A percentile compares a stretch with the other conserved stretches of the same genome.
Conservation (phyloP, 2,797 vertebrate genomes). For the Notolepis coatsorum region DNA sequence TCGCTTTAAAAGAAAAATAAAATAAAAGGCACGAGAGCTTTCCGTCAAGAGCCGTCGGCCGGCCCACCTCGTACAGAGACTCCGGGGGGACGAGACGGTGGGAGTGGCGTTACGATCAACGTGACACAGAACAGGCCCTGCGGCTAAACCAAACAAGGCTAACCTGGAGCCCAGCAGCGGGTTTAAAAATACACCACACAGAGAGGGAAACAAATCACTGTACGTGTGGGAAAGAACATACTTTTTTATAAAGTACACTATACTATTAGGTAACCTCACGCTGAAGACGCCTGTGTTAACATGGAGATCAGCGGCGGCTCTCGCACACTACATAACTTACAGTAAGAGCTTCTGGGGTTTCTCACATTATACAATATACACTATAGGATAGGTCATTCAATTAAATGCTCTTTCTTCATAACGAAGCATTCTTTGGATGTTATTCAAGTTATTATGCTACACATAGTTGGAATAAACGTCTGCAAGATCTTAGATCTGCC, state of each 20-base stretch:
- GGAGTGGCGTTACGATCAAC: slow-evolving; percentile 12
- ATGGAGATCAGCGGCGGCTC: not conserved
- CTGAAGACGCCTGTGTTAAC: not conserved
- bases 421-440: no score
- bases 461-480: no score
- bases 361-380: no score
- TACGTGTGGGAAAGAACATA: not conserved
- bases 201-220: not conserved
- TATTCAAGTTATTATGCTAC: no score
- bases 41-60: slow-evolving; percentile 15
- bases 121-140: slow-evolving; percentile 39
- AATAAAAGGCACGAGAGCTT: slow-evolving; percentile 4
- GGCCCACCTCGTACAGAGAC: slow-evolving; percentile 8
- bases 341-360: no score
- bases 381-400: no score
- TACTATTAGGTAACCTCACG: not conserved
- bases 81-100: not conserved
- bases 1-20: slow-evolving; percentile 9
- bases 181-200: slow-evolving; percentile 10
- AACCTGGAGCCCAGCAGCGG: slow-evolving; percentile 10
- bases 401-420: no score
- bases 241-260: not conserved
- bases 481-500: no score
- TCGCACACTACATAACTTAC: no score
- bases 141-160: slow-evolving; percentile 17